phyloP scores from a whole-genome alignment of 1,140 invertebrate species.

The Sycophila sp. region DNA sequence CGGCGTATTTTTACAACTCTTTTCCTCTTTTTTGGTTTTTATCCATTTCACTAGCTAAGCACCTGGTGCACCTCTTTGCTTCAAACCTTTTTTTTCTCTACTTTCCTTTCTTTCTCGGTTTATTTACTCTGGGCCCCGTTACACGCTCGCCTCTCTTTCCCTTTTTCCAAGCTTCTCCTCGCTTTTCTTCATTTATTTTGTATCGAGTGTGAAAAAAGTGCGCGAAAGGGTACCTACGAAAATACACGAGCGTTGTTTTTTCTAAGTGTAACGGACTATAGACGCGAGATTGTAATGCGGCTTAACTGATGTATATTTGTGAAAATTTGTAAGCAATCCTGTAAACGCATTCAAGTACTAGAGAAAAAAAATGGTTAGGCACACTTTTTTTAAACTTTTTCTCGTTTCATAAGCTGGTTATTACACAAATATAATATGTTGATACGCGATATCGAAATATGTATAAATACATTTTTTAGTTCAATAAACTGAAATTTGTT shows the following conservation, averaged over 20 bases:
- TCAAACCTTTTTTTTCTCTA: neutral
- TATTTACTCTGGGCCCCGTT: conserved; percentile 12
- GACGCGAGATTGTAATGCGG: too few species aligned
- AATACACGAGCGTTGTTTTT: conserved; percentile 9
- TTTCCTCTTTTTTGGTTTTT: neutral
- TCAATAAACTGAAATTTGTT: too few species aligned
- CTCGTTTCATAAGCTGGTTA: neutral
- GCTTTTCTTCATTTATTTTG: conserved; percentile 12
- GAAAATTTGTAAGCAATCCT: too few species aligned
- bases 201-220: neutral
- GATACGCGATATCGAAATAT: too few species aligned
- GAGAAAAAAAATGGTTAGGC: neutral
- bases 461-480: too few species aligned
- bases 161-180: neutral
- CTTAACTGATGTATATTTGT: too few species aligned
- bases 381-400: neutral
- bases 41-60: neutral
- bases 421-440: too few species aligned
- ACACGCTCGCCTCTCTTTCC: neutral
- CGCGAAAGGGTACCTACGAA: neutral
- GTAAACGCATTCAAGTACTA: too few species aligned
- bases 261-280: neutral
- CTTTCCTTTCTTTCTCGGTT: neutral
- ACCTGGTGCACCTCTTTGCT: neutral
- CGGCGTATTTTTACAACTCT: neutral